Evolutionary conservation across 2,113 vertebrate genomes (phyloP).

Genomic region (Columba livia): DNA sequence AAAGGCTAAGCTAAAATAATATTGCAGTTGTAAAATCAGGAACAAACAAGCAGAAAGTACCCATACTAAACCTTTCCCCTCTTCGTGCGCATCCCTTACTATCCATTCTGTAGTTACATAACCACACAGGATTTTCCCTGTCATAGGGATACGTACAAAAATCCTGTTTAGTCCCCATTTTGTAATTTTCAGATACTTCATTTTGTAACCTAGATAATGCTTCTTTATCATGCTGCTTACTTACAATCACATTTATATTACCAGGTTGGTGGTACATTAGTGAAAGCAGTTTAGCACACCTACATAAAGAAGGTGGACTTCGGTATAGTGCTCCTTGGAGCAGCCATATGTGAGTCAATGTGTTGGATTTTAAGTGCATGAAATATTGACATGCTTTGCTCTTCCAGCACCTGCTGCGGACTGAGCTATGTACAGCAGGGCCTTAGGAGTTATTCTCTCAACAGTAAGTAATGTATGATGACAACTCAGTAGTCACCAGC

Average conservation of each 20-base stretch:
- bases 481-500: slow-evolving; percentile 20
- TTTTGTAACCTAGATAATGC: background rate
- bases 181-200: background rate
- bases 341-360: slow-evolving; percentile 6
- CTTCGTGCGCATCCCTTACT: accelerated
- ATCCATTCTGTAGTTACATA: background rate
- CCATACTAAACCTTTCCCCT: background rate
- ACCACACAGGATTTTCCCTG: accelerated
- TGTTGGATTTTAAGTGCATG: slow-evolving; percentile 45
- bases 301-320: background rate
- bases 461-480: slow-evolving; percentile 54
- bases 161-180: background rate
- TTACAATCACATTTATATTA: background rate
- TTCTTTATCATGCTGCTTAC: background rate
- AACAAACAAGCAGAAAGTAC: background rate
- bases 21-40: background rate
- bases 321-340: background rate
- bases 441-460: slow-evolving; percentile 29
- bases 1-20: background rate
- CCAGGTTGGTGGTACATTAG: background rate
- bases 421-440: background rate
- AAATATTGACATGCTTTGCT: slow-evolving; percentile 46
- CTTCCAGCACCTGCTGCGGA: slow-evolving; percentile 48
- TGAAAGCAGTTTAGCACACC: background rate
- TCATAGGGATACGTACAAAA: background rate